Conservation (phyloP, 2,113 vertebrate genomes). For the Pristiophorus japonicus region DNA sequence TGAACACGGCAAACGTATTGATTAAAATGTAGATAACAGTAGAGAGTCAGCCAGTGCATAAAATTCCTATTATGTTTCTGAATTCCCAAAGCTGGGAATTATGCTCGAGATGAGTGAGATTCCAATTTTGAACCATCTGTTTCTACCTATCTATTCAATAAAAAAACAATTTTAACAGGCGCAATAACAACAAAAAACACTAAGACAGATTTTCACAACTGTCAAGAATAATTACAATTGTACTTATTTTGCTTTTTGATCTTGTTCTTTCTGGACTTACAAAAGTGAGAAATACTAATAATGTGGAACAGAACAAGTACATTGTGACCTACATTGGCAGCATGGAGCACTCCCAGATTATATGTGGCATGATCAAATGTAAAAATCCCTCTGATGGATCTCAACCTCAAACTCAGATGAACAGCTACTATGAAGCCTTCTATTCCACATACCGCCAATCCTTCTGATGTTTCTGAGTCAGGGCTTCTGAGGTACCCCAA, state of each 20-base stretch:
- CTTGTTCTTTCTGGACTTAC: background rate
- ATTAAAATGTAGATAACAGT: conserved; percentile 1
- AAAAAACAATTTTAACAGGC: background rate
- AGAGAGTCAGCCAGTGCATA: background rate
- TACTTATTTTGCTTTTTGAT: background rate
- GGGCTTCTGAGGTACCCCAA: background rate
- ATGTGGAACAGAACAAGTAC: background rate
- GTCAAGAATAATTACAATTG: background rate
- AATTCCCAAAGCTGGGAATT: background rate
- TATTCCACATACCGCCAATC: background rate
- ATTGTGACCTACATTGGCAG: background rate
- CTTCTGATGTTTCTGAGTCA: background rate
- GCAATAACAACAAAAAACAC: background rate
- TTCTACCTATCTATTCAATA: background rate
- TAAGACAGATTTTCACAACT: background rate
- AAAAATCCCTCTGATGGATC: background rate
- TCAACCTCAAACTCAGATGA: background rate
- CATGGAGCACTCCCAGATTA: background rate
- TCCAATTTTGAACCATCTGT: background rate
- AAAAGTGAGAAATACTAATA: background rate
- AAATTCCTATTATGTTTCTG: background rate
- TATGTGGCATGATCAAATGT: background rate
- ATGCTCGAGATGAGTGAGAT: background rate
- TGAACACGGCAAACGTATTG: conserved; percentile 4
- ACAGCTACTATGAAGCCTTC: background rate